Evolutionary conservation across 2,797 vertebrate species (phyloP).

Genomic region (Enteromius treurensis): DNA sequence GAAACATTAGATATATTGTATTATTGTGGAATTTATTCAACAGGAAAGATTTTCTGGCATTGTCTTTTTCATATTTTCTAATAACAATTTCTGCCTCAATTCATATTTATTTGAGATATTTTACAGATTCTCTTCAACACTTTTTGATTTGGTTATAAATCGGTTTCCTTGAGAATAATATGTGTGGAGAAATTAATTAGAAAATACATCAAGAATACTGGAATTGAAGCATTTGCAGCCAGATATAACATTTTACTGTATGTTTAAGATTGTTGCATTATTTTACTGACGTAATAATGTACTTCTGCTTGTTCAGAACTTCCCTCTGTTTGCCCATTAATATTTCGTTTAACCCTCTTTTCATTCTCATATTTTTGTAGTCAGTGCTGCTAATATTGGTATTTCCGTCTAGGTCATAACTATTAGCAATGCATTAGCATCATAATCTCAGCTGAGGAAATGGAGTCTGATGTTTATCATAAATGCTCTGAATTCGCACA

Average conservation of each 20-base stretch:
- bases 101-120: background rate
- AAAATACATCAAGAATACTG: background rate
- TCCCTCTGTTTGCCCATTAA: slow-evolving; percentile 20
- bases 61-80: background rate
- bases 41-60: background rate
- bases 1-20: no score
- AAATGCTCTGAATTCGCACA: slow-evolving; percentile 54
- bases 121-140: no score
- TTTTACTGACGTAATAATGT: background rate
- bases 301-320: slow-evolving; percentile 25
- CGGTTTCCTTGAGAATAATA: background rate
- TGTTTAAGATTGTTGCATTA: background rate
- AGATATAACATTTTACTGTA: background rate
- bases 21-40: background rate
- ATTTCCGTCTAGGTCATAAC: slow-evolving; percentile 49
- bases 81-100: background rate
- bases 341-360: slow-evolving; percentile 34
- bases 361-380: slow-evolving; percentile 57
- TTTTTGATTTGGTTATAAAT: background rate
- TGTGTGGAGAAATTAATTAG: background rate
- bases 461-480: slow-evolving; percentile 61
- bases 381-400: slow-evolving; percentile 53
- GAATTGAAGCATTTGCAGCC: background rate
- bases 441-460: slow-evolving; percentile 57
- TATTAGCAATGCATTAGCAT: slow-evolving; percentile 58